Evolutionary conservation across 2,113 vertebrate genomes (phyloP), one percentile per base, ranked within the genome.

Genomic region (Galbula dea): DNA sequence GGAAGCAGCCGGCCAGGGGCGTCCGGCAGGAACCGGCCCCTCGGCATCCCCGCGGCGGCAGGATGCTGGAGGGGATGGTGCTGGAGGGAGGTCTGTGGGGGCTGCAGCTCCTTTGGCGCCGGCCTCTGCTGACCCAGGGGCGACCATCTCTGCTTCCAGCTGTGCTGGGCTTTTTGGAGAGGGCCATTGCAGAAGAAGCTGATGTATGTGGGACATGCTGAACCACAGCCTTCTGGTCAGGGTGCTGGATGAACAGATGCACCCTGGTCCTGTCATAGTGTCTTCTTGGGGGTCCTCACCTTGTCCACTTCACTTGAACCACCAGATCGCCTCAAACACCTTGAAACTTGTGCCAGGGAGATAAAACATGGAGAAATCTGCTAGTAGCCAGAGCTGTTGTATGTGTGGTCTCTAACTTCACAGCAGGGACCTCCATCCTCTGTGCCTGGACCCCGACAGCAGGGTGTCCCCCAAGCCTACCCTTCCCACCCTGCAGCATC

Each of bases 1-100:
- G 88, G 90, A 93, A 92, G 86, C 62, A 74, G 80, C 83, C 3
- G 2, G 49, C 34, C 3, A 2, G 30, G 58, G 87, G 69, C 2
- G 45, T 76, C 92, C 1, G 39, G n/a, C 93, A 95, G 95, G 95
- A 96, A 94, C 65, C 0, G 4, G 77, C 80, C 81, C 61, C 86
- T 81, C 51, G 0, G 67, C 45, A 17, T 46, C 83, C 87, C 20
- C 0, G 30, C 2, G 2, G 73, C 1, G 43, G 46, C 92, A 88
- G 95, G 93, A 90, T 92, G 94, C 86, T 15, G 83, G 41, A 54
- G 62, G 51, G 71, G 77, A 69, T 1, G 1, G 62, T 19, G 73
- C 29, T 0, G 18, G 15, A 9, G 54, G 61, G 45, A 79, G 82
- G 57, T 57, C 4, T 68, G 32, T 1, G 32, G 23, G 41, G 52